Evolutionary conservation across 2,888 invertebrate species (phyloP), one percentile per base, ranked within the genome.

Genomic region (Andricus curvator): DNA sequence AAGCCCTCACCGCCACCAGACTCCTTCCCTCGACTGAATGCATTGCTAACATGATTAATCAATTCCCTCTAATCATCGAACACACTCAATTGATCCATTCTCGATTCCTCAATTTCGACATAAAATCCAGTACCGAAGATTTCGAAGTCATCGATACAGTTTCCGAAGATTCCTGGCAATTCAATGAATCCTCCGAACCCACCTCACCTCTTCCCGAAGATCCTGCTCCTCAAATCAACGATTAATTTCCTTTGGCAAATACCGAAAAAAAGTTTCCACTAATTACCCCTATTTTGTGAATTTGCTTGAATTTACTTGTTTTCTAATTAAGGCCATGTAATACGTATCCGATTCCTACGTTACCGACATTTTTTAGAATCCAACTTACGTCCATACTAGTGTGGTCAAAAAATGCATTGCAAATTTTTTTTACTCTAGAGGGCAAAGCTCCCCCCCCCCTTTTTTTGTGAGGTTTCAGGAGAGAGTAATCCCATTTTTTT

Each of bases 11-110:
- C 6, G 93, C 92, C 1, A 92, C 93, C 0, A 86, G 84, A 0
- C 93, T 93, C 0, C 93, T 93, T 0, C 79, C 88, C 29, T 80
- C 86, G 44, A 81, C 86, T 11, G 85, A 84, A 82, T 84, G 82
- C n/a, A 92, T 93, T 82, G 92, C 93, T 1, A 83, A 79, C 65
- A 93, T 93, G 37, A 93, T 93, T 66, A 90, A 92, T 0, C 92
- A 93, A 77, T 94, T 94, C 51, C 93, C 93, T 62, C 88, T 93
- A 1, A 88, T 95, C 25, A 85, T 95, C 15, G 84, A 90, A 48
- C 91, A 91, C 80, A 70, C 82, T 33, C 86, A 84, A 22, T 84
- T 87, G 51, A 88, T 91, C 15, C 80, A 86, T 29, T 81, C 79
- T n/a, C 48, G 29, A 20, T 90, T 86, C 74, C 88, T 89, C 48